Percentiles rank a stretch among this genome's conserved stretches.
These are phyloP conservation scores for Drosophila paulistorum DNA, from an alignment of 1,140 invertebrate genomes.

Conservation along the genomic window DNA sequence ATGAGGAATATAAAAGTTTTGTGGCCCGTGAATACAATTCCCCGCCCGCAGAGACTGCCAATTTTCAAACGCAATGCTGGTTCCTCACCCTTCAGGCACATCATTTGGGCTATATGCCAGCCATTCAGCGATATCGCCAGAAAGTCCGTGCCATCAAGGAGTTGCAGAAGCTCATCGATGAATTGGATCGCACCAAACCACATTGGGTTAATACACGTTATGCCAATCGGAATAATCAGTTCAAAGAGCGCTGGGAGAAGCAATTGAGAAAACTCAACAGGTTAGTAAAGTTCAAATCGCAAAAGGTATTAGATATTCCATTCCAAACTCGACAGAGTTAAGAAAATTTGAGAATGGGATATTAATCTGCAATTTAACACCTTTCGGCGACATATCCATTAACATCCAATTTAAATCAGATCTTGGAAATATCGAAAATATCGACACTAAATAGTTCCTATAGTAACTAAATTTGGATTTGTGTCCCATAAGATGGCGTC, in stretches of 20 bases:
- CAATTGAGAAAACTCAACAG: constrained; percentile 89
- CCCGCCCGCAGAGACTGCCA: constrained; percentile 83
- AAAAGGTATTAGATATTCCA: background rate
- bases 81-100: constrained; percentile 97
- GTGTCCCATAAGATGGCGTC: no score
- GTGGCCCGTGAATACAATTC: constrained; percentile 74
- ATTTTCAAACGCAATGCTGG: constrained; percentile 98
- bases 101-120: constrained; percentile 94
- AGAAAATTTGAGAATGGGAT: no score
- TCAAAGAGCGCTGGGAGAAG: constrained; percentile 93
- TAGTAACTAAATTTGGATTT: no score
- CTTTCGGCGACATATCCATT: no score
- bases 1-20: constrained; percentile 92
- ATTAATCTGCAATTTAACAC: no score
- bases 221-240: constrained; percentile 90
- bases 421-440: no score
- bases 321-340: no score
- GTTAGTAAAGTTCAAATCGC: constrained; percentile 65
- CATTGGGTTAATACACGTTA: constrained; percentile 92
- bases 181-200: constrained; percentile 90
- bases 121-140: constrained; percentile 93
- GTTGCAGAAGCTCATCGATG: constrained; percentile 95
- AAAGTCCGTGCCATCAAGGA: constrained; percentile 92
- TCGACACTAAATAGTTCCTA: no score
- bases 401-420: no score